Conservation (phyloP, 2,888 invertebrate genomes). For the Geophilus truncorum region DNA sequence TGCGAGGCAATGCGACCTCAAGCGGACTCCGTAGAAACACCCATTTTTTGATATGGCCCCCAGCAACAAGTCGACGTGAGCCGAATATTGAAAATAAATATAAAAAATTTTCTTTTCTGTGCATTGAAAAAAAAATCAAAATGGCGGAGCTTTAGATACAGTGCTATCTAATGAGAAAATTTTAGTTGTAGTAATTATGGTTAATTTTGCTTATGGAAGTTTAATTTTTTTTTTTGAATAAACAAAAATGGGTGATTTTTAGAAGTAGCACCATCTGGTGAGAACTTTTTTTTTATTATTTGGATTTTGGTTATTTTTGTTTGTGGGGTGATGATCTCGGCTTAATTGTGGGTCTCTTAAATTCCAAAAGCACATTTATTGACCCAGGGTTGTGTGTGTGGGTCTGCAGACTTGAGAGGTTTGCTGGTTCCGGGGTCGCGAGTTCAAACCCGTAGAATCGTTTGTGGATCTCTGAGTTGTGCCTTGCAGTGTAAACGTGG, state of each 20-base stretch:
- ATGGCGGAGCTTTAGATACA: too few relatives aligned
- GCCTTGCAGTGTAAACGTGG: not conserved
- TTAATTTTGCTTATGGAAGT: too few relatives aligned
- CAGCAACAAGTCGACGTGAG: conserved; percentile 17
- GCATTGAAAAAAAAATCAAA: not conserved
- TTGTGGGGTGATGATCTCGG: too few relatives aligned
- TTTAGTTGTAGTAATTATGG: too few relatives aligned
- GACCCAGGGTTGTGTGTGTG: not conserved
- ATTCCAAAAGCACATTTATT: not conserved
- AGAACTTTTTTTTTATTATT: too few relatives aligned
- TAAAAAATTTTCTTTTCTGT: too few relatives aligned
- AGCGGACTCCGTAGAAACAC: not conserved
- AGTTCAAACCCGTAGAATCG: not conserved
- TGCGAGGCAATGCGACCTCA: not conserved
- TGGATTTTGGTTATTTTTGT: too few relatives aligned
- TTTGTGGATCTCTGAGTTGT: not conserved
- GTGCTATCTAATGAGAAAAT: too few relatives aligned
- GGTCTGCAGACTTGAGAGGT: not conserved
- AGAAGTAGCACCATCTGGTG: too few relatives aligned
- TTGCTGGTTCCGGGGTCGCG: not conserved
- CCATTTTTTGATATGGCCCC: not conserved
- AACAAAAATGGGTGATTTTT: too few relatives aligned
- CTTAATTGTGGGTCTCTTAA: too few relatives aligned
- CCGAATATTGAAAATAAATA: not conserved
- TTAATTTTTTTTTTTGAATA: too few relatives aligned